phyloP scores from a whole-genome alignment of 1,140 invertebrate genomes.

The Musca vetustissima region DNA sequence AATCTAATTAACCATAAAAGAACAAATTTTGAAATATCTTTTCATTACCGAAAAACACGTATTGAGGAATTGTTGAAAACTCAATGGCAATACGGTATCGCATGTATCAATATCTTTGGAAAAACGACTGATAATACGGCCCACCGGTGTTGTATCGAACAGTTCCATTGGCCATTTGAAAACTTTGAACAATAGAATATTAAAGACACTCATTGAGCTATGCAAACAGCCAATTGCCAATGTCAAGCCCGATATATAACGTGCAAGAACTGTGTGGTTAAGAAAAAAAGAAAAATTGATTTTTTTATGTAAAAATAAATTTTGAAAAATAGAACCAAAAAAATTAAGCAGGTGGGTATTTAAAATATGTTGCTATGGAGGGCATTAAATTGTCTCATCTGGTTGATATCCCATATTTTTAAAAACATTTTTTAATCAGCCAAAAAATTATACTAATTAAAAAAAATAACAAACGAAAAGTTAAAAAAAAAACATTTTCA shows the following conservation, averaged over 20 bases:
- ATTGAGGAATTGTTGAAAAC: slow-evolving; percentile 39
- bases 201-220: slow-evolving; percentile 60
- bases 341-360: no score
- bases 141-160: slow-evolving; percentile 77
- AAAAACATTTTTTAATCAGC: neutral
- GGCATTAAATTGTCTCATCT: neutral
- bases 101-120: slow-evolving; percentile 73
- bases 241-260: slow-evolving; percentile 50
- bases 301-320: no score
- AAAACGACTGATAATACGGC: slow-evolving; percentile 76
- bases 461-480: neutral
- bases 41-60: slow-evolving; percentile 49
- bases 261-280: slow-evolving; percentile 46
- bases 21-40: neutral
- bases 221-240: slow-evolving; percentile 56
- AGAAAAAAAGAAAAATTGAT: no score
- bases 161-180: slow-evolving; percentile 71
- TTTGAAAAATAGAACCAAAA: no score
- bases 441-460: no score
- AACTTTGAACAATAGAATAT: slow-evolving; percentile 62
- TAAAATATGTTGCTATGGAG: no score
- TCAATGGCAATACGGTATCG: slow-evolving; percentile 60
- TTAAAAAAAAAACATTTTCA: neutral
- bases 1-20: no score
- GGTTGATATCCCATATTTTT: neutral